Percentiles rank a stretch among this genome's conserved stretches.
Conservation (phyloP, 2,113 vertebrate species). For the Lethenteron camtschaticum region DNA sequence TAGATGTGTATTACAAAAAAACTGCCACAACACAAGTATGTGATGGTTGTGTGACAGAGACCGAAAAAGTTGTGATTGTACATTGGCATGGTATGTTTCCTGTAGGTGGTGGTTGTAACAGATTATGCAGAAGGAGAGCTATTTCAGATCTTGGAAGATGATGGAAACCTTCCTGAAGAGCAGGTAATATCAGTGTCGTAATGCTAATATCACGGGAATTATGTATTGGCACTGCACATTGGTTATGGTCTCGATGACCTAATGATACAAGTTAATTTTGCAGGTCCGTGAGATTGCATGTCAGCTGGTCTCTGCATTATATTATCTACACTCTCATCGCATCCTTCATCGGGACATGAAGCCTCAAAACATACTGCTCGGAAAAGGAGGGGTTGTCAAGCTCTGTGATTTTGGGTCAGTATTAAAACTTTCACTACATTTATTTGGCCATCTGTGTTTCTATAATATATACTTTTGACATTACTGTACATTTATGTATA, state of each 20-base stretch:
- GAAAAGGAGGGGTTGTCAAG: conserved; percentile 61
- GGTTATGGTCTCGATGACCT: no score
- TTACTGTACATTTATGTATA: no score
- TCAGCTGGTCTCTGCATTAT: conserved; percentile 79
- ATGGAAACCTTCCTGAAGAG: conserved; percentile 51
- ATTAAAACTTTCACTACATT: no score
- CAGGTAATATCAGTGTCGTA: conserved; percentile 28
- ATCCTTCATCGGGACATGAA: conserved; percentile 96
- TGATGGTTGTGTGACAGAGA: no score
- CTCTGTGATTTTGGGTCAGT: conserved; percentile 92
- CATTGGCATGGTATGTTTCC: neutral
- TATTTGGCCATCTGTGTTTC: no score
- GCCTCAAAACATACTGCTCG: conserved; percentile 79
- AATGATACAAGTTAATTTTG: no score
- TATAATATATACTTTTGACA: no score
- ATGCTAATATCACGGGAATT: no score
- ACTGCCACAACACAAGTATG: no score
- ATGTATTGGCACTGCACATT: no score
- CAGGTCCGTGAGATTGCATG: conserved; percentile 61
- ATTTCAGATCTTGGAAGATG: conserved; percentile 80
- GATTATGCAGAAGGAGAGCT: conserved; percentile 85
- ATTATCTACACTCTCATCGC: conserved; percentile 83
- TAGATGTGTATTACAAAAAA: no score
- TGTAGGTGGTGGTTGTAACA: conserved; percentile 76
- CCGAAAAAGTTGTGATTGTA: no score